Evolutionary conservation across 2,797 vertebrate species (phyloP).

Genomic region (Paramormyrops hopkinsi): DNA sequence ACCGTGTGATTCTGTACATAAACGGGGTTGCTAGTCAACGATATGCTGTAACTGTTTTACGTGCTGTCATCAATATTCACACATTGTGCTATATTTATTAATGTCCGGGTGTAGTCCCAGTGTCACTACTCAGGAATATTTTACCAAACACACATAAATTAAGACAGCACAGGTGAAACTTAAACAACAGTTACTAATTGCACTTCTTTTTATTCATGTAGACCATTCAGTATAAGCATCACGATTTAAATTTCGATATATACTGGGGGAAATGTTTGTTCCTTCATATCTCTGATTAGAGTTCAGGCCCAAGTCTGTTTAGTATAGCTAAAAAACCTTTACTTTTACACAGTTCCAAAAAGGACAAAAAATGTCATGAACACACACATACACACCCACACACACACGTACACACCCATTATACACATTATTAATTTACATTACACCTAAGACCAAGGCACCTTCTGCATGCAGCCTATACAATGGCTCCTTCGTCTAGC

Average conservation of each 20-base stretch:
- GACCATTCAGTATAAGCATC: conserved; percentile 57
- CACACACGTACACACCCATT: conserved; percentile 41
- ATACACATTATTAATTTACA: conserved; percentile 27
- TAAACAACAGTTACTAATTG: conserved; percentile 70
- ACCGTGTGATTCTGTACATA: conserved; percentile 41
- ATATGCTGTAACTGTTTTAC: conserved; percentile 26
- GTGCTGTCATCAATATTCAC: conserved; percentile 34
- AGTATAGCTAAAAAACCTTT: conserved; percentile 29
- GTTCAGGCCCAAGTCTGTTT: conserved; percentile 49
- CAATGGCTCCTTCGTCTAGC: not conserved
- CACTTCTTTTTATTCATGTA: conserved; percentile 59
- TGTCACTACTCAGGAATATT: conserved; percentile 54
- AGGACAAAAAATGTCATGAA: conserved; percentile 54
- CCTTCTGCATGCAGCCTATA: conserved; percentile 14
- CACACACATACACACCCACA: conserved; percentile 25
- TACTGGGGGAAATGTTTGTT: conserved; percentile 37
- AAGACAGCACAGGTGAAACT: conserved; percentile 62
- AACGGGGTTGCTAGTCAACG: conserved; percentile 39
- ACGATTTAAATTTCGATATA: conserved; percentile 44
- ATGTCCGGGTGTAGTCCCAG: conserved; percentile 46
- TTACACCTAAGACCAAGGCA: not conserved
- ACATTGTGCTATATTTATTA: conserved; percentile 48
- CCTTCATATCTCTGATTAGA: conserved; percentile 49
- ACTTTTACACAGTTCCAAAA: conserved; percentile 48
- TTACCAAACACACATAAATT: conserved; percentile 48